Percentiles rank a stretch among this genome's conserved stretches.
phyloP scores from a whole-genome alignment of 2,888 invertebrate genomes.

The Encarsia formosa region DNA sequence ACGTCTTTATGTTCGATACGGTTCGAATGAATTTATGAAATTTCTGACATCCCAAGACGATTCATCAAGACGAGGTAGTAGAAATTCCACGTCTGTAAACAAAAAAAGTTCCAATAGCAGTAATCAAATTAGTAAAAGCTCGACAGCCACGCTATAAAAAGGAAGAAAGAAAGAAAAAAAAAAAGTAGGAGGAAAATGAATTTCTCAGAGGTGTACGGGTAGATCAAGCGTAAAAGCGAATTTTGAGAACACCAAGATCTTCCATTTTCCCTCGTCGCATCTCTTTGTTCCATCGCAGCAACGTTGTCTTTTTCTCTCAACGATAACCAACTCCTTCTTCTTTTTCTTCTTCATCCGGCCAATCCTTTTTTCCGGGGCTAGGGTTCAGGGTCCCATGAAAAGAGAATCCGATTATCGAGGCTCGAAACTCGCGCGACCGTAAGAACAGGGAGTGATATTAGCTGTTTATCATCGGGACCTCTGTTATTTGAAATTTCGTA shows the following conservation, averaged over 20 bases:
- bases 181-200: conserved; percentile 21
- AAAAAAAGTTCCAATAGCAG: no score
- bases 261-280: conserved; percentile 19
- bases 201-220: conserved; percentile 12
- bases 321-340: conserved; percentile 12
- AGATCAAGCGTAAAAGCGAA: conserved; percentile 21
- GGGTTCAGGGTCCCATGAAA: conserved; percentile 25
- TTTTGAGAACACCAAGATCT: conserved; percentile 12
- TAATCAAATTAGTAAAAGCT: no score
- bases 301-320: conserved; percentile 11
- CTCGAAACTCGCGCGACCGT: conserved; percentile 29
- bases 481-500: no score
- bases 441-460: conserved; percentile 38
- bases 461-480: conserved; percentile 32
- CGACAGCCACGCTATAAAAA: background rate
- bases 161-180: background rate
- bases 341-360: conserved; percentile 21
- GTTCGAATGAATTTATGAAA: no score
- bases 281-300: conserved; percentile 12
- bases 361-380: conserved; percentile 3
- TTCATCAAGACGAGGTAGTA: no score
- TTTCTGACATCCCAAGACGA: no score
- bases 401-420: conserved; percentile 39
- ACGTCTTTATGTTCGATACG: no score
- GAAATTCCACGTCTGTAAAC: no score